Percentiles rank a stretch among this genome's conserved stretches.
Evolutionary conservation across 2,113 vertebrate genomes (phyloP).

Genomic region (Myotis davidii): DNA sequence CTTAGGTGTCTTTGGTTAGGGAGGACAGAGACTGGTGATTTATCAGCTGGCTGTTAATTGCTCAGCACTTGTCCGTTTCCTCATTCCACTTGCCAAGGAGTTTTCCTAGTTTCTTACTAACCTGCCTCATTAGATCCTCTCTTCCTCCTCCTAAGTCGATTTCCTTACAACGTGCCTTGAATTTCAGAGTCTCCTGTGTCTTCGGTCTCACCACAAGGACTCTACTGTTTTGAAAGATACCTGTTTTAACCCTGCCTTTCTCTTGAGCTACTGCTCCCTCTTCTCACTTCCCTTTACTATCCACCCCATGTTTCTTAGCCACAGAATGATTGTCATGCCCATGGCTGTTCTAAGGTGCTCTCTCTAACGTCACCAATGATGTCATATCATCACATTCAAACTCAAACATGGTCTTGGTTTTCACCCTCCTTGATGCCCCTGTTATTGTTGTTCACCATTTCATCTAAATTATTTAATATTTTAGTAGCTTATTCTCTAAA

Average conservation of each 20-base stretch:
- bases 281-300: background rate
- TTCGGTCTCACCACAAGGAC: background rate
- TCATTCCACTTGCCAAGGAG: background rate
- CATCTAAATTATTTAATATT: conserved; percentile 6
- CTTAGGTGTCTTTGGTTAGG: background rate
- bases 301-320: background rate
- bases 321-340: background rate
- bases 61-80: background rate
- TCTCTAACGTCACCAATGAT: background rate
- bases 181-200: background rate
- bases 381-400: background rate
- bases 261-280: background rate
- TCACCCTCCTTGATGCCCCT: background rate
- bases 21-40: background rate
- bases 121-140: background rate
- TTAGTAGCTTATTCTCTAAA: background rate
- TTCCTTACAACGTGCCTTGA: background rate
- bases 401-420: background rate
- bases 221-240: background rate
- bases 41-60: background rate
- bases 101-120: background rate
- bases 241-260: background rate
- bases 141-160: background rate
- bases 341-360: background rate
- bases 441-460: background rate